A percentile compares a stretch with the other conserved stretches of the same genome.
Evolutionary conservation across 2,888 invertebrate species (phyloP).

Genomic region (Archips crataeganus): DNA sequence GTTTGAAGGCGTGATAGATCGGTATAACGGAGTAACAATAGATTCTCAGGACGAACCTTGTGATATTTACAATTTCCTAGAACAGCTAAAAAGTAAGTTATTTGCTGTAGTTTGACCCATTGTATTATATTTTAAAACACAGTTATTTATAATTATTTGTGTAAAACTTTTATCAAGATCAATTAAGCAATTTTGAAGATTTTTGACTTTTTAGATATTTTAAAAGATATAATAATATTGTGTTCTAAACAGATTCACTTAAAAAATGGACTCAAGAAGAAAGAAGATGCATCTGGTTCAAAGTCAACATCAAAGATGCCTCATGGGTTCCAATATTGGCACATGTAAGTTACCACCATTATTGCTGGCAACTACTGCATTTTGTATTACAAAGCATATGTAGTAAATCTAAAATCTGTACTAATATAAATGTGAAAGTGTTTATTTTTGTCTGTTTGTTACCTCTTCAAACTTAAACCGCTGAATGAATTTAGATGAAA

Average conservation of each 20-base stretch:
- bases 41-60: conserved; percentile 87
- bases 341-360: conserved; percentile 79
- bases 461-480: no score
- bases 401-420: not conserved
- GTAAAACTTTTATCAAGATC: not conserved
- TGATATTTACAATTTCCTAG: conserved; percentile 75
- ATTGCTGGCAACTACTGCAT: not conserved
- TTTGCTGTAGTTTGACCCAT: not conserved
- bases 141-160: not conserved
- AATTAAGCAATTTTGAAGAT: not conserved
- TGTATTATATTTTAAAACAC: not conserved
- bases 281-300: conserved; percentile 93
- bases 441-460: no score
- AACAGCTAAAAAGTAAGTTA: conserved; percentile 86
- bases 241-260: conserved; percentile 87
- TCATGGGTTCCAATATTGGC: conserved; percentile 91
- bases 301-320: conserved; percentile 89
- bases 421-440: no score
- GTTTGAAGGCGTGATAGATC: conserved; percentile 83
- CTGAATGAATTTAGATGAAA: no score
- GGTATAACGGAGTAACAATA: conserved; percentile 91
- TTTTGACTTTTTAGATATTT: not conserved
- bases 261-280: conserved; percentile 87
- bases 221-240: not conserved
- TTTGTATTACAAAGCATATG: not conserved